Conservation (phyloP, 2,888 invertebrate species). For the Tuberolachnus salignus region DNA sequence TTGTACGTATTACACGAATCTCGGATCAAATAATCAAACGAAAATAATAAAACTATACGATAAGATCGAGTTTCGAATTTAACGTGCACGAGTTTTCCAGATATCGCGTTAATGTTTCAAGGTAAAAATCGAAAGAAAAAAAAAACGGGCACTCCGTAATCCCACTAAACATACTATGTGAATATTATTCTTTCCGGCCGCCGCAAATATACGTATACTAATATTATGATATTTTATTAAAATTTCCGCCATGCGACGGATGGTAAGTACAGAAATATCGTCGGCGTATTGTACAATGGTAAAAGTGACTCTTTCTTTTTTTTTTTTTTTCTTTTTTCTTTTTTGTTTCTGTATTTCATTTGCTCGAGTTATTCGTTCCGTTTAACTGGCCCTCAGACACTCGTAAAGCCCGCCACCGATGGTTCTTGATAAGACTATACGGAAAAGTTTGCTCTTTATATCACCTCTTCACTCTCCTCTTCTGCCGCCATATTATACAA, state of each 20-base stretch:
- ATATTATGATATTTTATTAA: neutral
- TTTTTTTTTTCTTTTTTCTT: slow-evolving; percentile 15
- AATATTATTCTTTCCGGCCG: neutral
- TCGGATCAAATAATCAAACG: no score
- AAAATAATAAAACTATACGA: no score
- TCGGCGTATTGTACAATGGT: neutral
- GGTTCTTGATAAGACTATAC: slow-evolving; percentile 15
- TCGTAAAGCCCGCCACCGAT: neutral
- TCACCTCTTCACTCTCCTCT: neutral
- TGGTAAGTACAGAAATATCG: slow-evolving; percentile 11
- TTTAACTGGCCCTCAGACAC: slow-evolving; percentile 26
- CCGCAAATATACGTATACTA: neutral
- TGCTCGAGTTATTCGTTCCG: slow-evolving; percentile 20
- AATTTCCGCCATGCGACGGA: neutral
- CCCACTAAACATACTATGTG: no score
- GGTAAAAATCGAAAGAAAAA: no score
- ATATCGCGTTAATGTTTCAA: no score
- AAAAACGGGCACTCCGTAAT: no score
- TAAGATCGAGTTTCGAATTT: no score
- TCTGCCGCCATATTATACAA: no score
- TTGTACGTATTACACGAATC: no score
- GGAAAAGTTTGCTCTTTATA: slow-evolving; percentile 11
- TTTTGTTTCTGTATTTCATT: neutral
- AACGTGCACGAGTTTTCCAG: no score
- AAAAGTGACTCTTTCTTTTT: slow-evolving; percentile 5